A percentile compares a stretch with the other conserved stretches of the same genome.
These are phyloP conservation scores for Cecropterus lyciades DNA, from an alignment of 1,140 invertebrate species.

Conservation along the genomic window DNA sequence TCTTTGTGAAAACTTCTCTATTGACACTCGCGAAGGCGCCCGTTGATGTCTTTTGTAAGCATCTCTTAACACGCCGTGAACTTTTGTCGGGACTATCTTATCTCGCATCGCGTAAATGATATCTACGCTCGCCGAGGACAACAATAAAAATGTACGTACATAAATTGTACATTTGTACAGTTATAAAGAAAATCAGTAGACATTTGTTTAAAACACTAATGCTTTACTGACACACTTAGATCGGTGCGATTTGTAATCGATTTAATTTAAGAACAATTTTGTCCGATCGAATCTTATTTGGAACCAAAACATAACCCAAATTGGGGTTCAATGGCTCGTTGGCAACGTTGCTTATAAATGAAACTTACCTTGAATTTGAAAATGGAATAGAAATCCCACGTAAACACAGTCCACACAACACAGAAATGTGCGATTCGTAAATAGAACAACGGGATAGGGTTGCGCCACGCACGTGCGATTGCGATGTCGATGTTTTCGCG, in stretches of 20 bases:
- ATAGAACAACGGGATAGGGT: constrained; percentile 73
- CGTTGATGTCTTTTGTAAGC: constrained; percentile 78
- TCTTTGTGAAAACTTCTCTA: constrained; percentile 47
- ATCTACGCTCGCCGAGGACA: constrained; percentile 33
- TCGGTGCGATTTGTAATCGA: constrained; percentile 42
- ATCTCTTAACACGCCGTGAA: constrained; percentile 48
- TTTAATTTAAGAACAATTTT: constrained; percentile 7
- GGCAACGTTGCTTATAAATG: constrained; percentile 14
- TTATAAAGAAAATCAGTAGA: constrained; percentile 18
- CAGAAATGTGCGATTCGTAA: constrained; percentile 56
- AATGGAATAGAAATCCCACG: constrained; percentile 51
- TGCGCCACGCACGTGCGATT: constrained; percentile 75
- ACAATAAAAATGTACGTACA: constrained; percentile 9
- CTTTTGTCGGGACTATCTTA: constrained; percentile 52
- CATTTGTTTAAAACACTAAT: constrained; percentile 38
- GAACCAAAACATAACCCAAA: constrained; percentile 58
- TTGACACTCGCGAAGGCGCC: constrained; percentile 47
- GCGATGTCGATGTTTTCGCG: constrained; percentile 51
- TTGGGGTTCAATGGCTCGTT: constrained; percentile 23
- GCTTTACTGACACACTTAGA: constrained; percentile 58
- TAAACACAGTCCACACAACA: constrained; percentile 61
- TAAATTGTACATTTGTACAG: constrained; percentile 6
- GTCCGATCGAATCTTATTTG: constrained; percentile 32
- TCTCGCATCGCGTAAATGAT: constrained; percentile 47
- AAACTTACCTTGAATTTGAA: constrained; percentile 56